These are phyloP conservation scores for Turdus rufiventris DNA, from an alignment of 2,113 vertebrate species.

Conservation along the genomic window DNA sequence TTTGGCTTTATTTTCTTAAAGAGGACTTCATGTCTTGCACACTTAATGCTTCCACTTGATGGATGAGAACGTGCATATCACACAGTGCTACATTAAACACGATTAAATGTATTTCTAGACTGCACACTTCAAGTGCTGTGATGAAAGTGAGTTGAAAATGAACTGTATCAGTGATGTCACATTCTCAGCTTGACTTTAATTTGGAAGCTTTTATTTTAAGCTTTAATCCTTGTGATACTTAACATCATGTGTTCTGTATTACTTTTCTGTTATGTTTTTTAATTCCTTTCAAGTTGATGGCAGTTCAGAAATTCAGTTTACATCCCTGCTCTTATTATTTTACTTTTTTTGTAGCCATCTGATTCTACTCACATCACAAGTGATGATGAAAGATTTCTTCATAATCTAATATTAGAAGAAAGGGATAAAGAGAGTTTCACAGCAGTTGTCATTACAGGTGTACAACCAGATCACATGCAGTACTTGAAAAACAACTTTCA, in stretches of 20 bases:
- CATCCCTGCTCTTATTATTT: not conserved
- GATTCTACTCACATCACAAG: constrained; percentile 80
- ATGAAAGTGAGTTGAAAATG: not conserved
- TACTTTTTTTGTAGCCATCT: constrained; percentile 74
- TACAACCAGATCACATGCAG: constrained; percentile 76
- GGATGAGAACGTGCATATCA: not conserved
- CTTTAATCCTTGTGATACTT: not conserved
- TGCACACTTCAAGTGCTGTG: not conserved
- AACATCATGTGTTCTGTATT: not conserved
- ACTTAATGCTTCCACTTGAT: not conserved
- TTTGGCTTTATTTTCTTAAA: not conserved
- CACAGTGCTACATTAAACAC: not conserved
- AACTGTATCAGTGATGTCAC: not conserved
- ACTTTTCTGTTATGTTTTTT: not conserved
- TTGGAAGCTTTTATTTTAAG: not conserved
- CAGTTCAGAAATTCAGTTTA: not conserved
- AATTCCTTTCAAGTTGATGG: not conserved
- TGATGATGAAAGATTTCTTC: constrained; percentile 83
- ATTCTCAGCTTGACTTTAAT: not conserved
- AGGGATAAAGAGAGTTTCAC: constrained; percentile 84
- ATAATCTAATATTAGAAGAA: constrained; percentile 82
- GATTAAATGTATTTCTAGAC: not conserved
- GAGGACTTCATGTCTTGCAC: not conserved
- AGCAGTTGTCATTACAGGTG: constrained; percentile 85
- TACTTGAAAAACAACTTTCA: constrained; percentile 81